Conservation (phyloP, 2,797 vertebrate species). For the Pseudocheirus occidentalis region DNA sequence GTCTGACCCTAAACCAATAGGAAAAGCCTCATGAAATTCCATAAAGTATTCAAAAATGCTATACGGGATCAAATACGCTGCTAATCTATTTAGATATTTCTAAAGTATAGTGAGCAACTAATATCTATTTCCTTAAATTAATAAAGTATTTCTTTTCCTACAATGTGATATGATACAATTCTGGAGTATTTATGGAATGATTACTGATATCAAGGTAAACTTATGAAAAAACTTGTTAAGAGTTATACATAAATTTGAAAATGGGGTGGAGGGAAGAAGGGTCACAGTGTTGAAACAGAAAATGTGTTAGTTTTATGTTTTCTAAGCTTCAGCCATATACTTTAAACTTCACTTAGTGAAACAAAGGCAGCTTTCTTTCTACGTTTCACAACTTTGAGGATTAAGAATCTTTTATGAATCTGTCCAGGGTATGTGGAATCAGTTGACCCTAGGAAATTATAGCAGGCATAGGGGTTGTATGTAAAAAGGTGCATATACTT, state of each 20-base stretch:
- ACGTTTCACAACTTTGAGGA: constrained; percentile 41
- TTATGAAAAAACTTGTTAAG: background rate
- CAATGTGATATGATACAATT: background rate
- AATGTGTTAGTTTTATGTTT: constrained; percentile 25
- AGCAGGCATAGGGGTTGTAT: background rate
- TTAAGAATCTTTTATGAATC: constrained; percentile 32
- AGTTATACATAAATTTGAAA: background rate
- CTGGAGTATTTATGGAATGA: background rate
- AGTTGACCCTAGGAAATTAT: background rate
- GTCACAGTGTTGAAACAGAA: background rate
- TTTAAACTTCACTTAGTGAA: constrained; percentile 16
- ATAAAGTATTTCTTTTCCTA: constrained; percentile 21
- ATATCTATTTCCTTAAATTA: constrained; percentile 35
- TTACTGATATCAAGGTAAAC: constrained; percentile 4
- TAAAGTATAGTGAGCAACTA: background rate
- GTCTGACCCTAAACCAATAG: background rate
- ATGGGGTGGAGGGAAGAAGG: background rate
- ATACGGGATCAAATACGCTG: background rate
- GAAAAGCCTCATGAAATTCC: background rate
- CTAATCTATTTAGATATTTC: background rate
- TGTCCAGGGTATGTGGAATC: constrained; percentile 1
- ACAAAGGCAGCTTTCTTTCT: background rate
- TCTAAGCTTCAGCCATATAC: background rate
- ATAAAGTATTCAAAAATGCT: constrained; percentile 34
- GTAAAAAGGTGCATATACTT: too few relatives aligned